Conservation (phyloP, 2,797 vertebrate species). For the Sebastes steindachneri region DNA sequence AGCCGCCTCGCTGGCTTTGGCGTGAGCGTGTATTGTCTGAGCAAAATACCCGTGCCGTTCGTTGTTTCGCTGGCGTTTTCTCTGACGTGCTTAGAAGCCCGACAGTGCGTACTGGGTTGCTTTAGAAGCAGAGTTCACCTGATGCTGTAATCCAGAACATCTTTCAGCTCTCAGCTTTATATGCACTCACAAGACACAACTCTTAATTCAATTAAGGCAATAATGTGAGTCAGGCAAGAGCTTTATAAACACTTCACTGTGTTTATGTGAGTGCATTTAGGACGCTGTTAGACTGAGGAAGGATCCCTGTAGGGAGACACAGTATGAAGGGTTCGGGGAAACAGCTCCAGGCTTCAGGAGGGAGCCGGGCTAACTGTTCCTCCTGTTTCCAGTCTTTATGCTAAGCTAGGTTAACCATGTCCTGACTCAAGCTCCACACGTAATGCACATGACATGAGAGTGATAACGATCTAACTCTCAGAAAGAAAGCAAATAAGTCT, state of each 20-base stretch:
- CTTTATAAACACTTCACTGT: not conserved
- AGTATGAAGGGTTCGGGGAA: not conserved
- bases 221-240: slow-evolving; percentile 1
- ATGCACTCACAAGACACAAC: not conserved
- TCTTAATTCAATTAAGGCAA: slow-evolving; percentile 4
- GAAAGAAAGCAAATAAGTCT: no score
- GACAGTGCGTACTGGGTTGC: not conserved
- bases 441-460: not conserved
- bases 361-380: not conserved
- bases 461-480: not conserved
- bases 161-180: not conserved
- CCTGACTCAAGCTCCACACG: no score
- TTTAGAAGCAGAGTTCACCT: not conserved
- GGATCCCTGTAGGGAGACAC: not conserved
- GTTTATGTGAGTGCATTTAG: not conserved
- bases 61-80: not conserved
- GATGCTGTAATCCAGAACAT: slow-evolving; percentile 28
- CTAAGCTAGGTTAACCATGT: no score
- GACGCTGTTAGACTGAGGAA: not conserved
- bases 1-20: slow-evolving; percentile 3
- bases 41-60: slow-evolving; percentile 9
- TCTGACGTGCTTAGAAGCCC: not conserved
- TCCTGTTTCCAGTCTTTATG: no score
- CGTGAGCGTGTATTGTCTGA: slow-evolving; percentile 8
- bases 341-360: not conserved